Percentiles rank a stretch among this genome's conserved stretches.
phyloP scores from a whole-genome alignment of 2,888 invertebrate genomes.

The Drosophila nr. perissopoda region DNA sequence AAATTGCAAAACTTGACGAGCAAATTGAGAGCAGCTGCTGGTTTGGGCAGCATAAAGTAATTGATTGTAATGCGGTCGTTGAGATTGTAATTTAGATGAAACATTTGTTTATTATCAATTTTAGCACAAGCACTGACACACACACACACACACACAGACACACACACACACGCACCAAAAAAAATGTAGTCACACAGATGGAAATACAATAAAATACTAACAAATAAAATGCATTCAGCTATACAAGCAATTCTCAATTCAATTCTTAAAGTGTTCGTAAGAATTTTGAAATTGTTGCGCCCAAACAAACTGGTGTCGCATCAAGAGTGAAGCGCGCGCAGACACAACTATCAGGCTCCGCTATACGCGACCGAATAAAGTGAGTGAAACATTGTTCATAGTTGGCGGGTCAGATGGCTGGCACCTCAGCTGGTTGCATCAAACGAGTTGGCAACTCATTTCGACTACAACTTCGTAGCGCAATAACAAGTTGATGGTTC shows the following conservation, averaged over 20 bases:
- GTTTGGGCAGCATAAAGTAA: constrained; percentile 17
- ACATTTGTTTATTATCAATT: constrained; percentile 27
- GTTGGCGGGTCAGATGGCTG: constrained; percentile 35
- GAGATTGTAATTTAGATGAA: constrained; percentile 48
- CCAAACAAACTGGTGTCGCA: constrained; percentile 33
- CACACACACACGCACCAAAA: not conserved
- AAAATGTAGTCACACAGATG: not conserved
- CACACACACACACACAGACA: not conserved
- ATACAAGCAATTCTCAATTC: constrained; percentile 15
- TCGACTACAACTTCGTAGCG: no score
- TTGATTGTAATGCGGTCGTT: constrained; percentile 48
- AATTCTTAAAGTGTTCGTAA: constrained; percentile 35
- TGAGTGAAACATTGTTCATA: constrained; percentile 18
- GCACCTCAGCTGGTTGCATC: constrained; percentile 1
- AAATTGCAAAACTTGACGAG: constrained; percentile 24
- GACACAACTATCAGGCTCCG: constrained; percentile 46
- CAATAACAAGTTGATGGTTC: not conserved
- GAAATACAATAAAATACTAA: constrained; percentile 18
- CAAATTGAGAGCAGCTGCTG: constrained; percentile 30
- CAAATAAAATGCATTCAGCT: constrained; percentile 26
- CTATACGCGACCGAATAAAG: constrained; percentile 44
- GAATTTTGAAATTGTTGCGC: constrained; percentile 23
- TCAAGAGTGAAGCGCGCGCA: constrained; percentile 27
- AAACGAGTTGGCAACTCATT: not conserved
- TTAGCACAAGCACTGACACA: constrained; percentile 1